These are phyloP conservation scores for Contarinia nasturtii DNA, from an alignment of 1,140 invertebrate species.

Conservation along the genomic window DNA sequence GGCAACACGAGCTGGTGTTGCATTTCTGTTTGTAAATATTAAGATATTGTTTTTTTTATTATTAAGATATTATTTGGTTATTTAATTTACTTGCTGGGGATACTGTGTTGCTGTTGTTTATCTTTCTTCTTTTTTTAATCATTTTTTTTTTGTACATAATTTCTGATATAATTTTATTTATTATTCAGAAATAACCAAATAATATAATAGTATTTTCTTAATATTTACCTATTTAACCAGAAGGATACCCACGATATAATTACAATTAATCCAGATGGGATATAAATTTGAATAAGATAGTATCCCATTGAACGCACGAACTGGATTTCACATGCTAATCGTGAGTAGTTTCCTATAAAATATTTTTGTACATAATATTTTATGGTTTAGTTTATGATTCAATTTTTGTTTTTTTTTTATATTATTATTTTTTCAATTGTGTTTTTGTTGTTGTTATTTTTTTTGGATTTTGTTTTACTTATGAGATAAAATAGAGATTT, in stretches of 20 bases:
- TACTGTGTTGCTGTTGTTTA: no score
- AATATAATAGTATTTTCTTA: no score
- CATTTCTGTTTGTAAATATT: conserved; percentile 47
- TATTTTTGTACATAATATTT: conserved; percentile 2
- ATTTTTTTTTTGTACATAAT: no score
- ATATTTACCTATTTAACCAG: conserved; percentile 32
- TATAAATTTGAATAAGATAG: conserved; percentile 98
- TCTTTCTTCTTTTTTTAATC: no score
- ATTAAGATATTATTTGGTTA: no score
- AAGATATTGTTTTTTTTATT: no score
- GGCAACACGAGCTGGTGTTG: conserved; percentile 88
- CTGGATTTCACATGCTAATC: conserved; percentile 92
- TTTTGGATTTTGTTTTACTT: not conserved
- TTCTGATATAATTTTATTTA: no score
- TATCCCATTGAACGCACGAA: conserved; percentile 97
- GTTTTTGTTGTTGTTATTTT: not conserved
- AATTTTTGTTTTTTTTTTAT: not conserved
- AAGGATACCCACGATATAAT: conserved; percentile 88
- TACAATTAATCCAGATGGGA: conserved; percentile 94
- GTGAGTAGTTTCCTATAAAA: conserved; percentile 86
- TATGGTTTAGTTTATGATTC: not conserved
- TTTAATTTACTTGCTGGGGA: no score
- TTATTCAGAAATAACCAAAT: no score
- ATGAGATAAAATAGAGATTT: not conserved
- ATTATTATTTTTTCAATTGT: not conserved